Base-by-base conservation (phyloP, 2,797 vertebrate genomes). In the Gymnocypris eckloni region DNA sequence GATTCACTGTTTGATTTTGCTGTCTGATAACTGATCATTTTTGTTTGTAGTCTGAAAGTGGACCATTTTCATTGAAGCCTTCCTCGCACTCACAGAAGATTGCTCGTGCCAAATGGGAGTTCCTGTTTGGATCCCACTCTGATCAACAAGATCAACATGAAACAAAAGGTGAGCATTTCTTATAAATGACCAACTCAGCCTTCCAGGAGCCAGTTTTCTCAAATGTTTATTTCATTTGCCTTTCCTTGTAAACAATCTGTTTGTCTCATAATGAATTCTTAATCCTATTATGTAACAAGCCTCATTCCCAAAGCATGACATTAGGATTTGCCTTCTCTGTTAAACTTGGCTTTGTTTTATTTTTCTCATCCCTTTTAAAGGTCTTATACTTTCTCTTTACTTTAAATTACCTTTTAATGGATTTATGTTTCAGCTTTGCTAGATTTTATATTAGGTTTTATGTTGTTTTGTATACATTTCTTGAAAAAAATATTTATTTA, bases 91-190 rank as follows among this genome's bases (percentile, higher is more conserved):
- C 97, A 16, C 97, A 98, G 93, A 97, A 95, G 90, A 96, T 98
- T 0, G 97, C 98, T 79, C 96, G 91, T 88, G 98, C 97, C 89
- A 99, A 99, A 93, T 99, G 98, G 97, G 97, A 99, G 87, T 99
- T 99, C 91, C 95, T 99, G 92, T 99, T 98, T 22, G 98, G 98
- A 78, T 94, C 94, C 3, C 86, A 86, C 71, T 52, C 83, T 0
- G 91, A 93, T 69, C 33, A 69, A 37, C 66, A 39, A 73, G 90
- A 92, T 61, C 79, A 73, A 8, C 13, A n/a, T 85, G 59, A 82
- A 81, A 86, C 64, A 39, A 91, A 92, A 94, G 95, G 94, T 95
- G 79, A 81, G 83, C 54, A 86, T 39, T 85, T 33, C 4, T 59
- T 16, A 82, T 2, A 45, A 75, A 52, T 64, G 28, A 13, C 16